Percentiles rank a stretch among this genome's conserved stretches.
These are phyloP conservation scores for Ficedula albicollis DNA, from an alignment of 2,797 vertebrate species.

Conservation along the genomic window DNA sequence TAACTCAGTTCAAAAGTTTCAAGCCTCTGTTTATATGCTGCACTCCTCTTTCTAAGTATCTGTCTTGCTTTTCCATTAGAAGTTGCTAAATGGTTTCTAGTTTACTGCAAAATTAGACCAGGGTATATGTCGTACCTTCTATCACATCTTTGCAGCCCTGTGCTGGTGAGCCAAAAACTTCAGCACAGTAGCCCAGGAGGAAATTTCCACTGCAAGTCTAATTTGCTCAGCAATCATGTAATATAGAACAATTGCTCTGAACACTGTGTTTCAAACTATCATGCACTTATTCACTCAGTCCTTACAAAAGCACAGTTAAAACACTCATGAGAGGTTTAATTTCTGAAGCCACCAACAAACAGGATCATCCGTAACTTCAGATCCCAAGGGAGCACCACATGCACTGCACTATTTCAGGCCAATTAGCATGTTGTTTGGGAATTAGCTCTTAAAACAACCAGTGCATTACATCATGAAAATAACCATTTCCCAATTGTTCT, in stretches of 20 bases:
- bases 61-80: not conserved
- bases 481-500: slow-evolving; percentile 15
- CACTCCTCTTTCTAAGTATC: not conserved
- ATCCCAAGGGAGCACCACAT: not conserved
- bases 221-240: not conserved
- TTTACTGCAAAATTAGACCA: not conserved
- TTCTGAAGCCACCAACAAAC: slow-evolving; percentile 3
- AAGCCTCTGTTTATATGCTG: not conserved
- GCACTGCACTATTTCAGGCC: not conserved
- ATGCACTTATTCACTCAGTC: not conserved
- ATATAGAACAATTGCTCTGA: not conserved
- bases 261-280: not conserved
- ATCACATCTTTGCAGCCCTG: not conserved
- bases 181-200: not conserved
- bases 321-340: not conserved
- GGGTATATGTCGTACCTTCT: not conserved
- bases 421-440: slow-evolving; percentile 1
- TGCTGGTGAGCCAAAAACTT: not conserved
- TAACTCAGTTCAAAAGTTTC: not conserved
- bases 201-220: not conserved
- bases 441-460: not conserved
- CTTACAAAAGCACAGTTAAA: not conserved
- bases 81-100: not conserved
- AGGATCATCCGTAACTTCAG: not conserved
- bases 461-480: slow-evolving; percentile 19